Conservation (phyloP, 1,140 invertebrate species). For the Zaprionus capensis region DNA sequence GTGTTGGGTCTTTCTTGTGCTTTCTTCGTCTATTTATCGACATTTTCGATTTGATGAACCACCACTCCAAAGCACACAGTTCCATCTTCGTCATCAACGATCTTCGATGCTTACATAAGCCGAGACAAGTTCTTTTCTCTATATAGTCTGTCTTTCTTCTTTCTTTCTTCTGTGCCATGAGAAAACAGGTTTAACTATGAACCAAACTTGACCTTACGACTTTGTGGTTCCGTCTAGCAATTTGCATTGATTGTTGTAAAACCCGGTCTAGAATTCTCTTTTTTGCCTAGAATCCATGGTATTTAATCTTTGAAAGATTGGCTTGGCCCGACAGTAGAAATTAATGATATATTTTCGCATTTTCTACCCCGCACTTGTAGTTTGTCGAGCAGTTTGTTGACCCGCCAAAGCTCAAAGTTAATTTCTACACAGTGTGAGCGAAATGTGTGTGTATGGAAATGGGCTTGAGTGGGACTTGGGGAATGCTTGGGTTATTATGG, state of each 20-base stretch:
- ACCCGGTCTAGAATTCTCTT: constrained; percentile 1
- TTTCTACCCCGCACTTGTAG: background rate
- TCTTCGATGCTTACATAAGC: constrained; percentile 25
- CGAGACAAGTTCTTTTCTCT: constrained; percentile 3
- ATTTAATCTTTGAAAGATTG: background rate
- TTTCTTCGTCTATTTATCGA: constrained; percentile 10
- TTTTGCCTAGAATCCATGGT: background rate
- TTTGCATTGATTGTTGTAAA: constrained; percentile 45
- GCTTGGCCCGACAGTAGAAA: background rate
- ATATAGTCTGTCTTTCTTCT: background rate
- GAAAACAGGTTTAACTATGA: constrained; percentile 70
- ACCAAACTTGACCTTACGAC: constrained; percentile 69
- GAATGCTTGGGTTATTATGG: background rate
- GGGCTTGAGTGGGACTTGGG: background rate
- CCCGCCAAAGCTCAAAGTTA: background rate
- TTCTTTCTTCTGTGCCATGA: background rate
- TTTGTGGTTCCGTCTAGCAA: constrained; percentile 41
- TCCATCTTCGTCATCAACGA: constrained; percentile 5
- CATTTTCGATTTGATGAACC: background rate
- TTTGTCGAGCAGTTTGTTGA: background rate
- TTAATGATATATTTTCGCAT: background rate
- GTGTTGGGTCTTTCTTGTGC: background rate
- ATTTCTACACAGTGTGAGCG: background rate
- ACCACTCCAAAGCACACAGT: no score
- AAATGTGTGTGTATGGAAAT: constrained; percentile 1